These are phyloP conservation scores for Kradibia gibbosae DNA, from an alignment of 1,140 invertebrate species.

Conservation along the genomic window DNA sequence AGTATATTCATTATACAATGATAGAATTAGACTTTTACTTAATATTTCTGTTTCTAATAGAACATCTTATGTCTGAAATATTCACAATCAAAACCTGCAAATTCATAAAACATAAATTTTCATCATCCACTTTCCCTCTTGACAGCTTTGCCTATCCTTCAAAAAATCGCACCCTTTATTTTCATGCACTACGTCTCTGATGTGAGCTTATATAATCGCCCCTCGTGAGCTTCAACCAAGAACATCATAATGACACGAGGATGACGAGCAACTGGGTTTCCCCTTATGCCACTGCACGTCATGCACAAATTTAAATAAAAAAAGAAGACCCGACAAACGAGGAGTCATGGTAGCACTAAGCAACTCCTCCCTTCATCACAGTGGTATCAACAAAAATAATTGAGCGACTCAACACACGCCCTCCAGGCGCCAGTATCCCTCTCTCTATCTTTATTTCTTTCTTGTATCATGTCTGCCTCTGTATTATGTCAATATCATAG, in stretches of 20 bases:
- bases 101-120: background rate
- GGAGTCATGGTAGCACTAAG: background rate
- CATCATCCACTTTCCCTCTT: background rate
- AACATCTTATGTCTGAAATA: too few relatives aligned
- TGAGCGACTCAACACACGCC: slow-evolving; percentile 54
- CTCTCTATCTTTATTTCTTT: background rate
- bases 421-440: background rate
- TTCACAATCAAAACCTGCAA: too few relatives aligned
- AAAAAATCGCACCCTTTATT: slow-evolving; percentile 25
- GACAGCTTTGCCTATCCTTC: background rate
- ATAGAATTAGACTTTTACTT: too few relatives aligned
- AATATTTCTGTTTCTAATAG: too few relatives aligned
- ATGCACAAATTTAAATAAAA: background rate
- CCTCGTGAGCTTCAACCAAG: background rate
- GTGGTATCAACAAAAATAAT: slow-evolving; percentile 65
- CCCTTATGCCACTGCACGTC: slow-evolving; percentile 19
- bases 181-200: background rate
- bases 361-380: slow-evolving; percentile 30
- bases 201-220: background rate
- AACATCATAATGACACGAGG: background rate
- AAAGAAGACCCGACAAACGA: background rate
- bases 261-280: background rate
- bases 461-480: background rate
- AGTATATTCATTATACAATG: too few relatives aligned
- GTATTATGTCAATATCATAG: slow-evolving; percentile 30